Conservation (phyloP, 1,140 invertebrate species). For the Aphis gossypii region DNA sequence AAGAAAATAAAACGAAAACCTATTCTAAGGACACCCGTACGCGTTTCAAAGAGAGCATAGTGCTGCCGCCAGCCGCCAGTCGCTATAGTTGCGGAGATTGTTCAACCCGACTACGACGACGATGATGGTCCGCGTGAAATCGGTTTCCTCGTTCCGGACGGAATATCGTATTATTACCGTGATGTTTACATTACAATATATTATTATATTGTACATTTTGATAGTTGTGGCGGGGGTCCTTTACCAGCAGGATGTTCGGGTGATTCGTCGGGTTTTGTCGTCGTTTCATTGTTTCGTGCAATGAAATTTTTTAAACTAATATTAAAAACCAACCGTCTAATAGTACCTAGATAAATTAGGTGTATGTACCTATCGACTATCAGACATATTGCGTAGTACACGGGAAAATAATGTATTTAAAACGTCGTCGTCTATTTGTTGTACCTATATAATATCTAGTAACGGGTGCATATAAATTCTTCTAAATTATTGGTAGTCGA, state of each 20-base stretch:
- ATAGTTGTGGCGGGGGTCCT: neutral
- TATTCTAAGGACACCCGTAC: neutral
- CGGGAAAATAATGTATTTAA: neutral
- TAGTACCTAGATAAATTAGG: too few species aligned
- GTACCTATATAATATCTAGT: too few species aligned
- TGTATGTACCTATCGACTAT: too few species aligned
- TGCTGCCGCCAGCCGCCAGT: too few species aligned
- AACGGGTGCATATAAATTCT: too few species aligned
- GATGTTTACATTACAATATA: neutral
- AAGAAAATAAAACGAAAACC: neutral
- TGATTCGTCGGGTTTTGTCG: neutral
- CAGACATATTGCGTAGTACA: too few species aligned
- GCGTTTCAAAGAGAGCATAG: neutral
- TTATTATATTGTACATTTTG: conserved; percentile 5
- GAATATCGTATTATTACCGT: neutral
- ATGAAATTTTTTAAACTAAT: neutral
- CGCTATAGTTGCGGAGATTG: neutral
- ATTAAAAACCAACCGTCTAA: neutral
- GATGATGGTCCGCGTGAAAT: conserved; percentile 9
- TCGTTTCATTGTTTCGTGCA: neutral
- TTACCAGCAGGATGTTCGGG: neutral
- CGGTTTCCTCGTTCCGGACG: conserved; percentile 31
- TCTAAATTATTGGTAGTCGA: too few species aligned
- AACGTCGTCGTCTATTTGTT: neutral
- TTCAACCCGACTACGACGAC: neutral